Evolutionary conservation across 2,797 vertebrate genomes (phyloP), one percentile per base, ranked within the genome.

Genomic region (Sorex maritimensis): DNA sequence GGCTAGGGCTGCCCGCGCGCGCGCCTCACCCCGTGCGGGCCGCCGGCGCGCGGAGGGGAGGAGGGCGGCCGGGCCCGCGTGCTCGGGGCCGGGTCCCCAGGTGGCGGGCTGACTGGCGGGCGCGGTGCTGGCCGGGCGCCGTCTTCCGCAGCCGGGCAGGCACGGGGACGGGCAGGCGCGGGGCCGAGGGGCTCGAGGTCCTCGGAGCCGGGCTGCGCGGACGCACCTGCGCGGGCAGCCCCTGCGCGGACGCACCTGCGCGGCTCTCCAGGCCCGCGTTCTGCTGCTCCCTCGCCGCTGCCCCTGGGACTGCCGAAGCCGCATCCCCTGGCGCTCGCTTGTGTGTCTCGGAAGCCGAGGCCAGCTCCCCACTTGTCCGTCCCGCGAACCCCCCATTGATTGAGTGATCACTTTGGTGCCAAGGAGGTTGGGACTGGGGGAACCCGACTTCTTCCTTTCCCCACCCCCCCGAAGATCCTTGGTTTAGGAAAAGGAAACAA

Each of bases 111-210:
- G 44, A 41, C 19, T 2, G 49, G 44, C 28, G 6, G 7, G 12
- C 23, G 21, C 28, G 34, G 67, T 23, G 24, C 81, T 95, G 49
- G 68, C 63, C 0, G 17, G 58, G 52, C 28, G 7, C 30, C 21
- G 14, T 46, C 67, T 67, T 49, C 84, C 61, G 41, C 2, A 55
- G 89, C 30, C 23, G 90, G 19, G 91, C 94, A 94, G 95, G 95
- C 77, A 85, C 69, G 93, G 23, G 26, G 24, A 41, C 82, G 65
- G 95, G 41, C 84, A 94, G 92, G 0, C 28, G 58, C 92, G 1
- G 30, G 23, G 34, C 15, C 8, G 23, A 11, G 46, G 30, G 73
- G 23, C 23, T 17, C 73, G 78, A 73, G 92, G 86, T 88, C 90
- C 92, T 87, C 81, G 52, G 61, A 73, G 63, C 63, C 11, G 28